Conservation (phyloP, 2,113 vertebrate species). For the Eulemur rufifrons region DNA sequence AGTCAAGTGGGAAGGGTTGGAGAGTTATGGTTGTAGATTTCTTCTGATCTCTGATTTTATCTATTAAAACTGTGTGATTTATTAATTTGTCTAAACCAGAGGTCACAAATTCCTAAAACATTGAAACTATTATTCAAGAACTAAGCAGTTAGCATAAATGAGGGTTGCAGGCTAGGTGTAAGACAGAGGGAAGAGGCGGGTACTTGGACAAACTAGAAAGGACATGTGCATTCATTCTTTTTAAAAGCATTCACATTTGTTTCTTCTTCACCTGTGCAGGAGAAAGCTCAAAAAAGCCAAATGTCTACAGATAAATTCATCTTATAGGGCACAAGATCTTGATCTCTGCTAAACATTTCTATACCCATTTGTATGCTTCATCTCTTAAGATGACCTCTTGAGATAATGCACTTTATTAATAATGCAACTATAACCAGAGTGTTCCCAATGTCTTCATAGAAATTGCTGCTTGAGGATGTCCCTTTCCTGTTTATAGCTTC, state of each 20-base stretch:
- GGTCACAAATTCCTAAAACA: neutral
- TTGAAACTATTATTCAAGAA: neutral
- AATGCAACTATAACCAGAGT: neutral
- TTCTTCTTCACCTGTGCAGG: neutral
- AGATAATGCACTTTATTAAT: neutral
- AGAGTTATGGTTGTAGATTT: neutral
- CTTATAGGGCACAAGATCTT: neutral
- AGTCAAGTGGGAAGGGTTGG: neutral
- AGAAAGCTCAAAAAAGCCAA: neutral
- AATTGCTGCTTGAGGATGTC: neutral
- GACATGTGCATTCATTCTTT: neutral
- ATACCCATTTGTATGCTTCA: neutral
- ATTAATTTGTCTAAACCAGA: neutral
- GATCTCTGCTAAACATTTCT: neutral
- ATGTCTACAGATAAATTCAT: neutral
- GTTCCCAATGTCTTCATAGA: neutral
- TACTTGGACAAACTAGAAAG: neutral
- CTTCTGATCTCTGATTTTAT: neutral
- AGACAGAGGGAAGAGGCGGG: neutral
- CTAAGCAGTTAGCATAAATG: neutral
- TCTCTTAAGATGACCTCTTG: neutral
- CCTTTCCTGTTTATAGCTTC: neutral
- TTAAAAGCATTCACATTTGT: neutral
- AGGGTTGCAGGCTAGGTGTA: neutral
- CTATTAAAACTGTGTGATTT: neutral